phyloP scores from a whole-genome alignment of 2,797 vertebrate genomes.

The Coregonus ussuriensis region DNA sequence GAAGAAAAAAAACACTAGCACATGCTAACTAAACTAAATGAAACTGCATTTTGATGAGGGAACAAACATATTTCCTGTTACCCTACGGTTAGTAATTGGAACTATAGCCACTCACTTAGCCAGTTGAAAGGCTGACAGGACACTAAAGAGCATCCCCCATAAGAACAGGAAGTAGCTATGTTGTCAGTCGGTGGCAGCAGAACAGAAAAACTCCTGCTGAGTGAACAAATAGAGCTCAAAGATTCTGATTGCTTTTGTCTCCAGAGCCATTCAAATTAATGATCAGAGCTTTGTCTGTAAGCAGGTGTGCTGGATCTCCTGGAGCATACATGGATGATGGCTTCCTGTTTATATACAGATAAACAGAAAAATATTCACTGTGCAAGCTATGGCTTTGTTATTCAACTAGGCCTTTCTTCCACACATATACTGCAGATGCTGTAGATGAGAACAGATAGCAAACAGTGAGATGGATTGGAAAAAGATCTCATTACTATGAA shows the following conservation, averaged over 20 bases:
- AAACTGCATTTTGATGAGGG: background rate
- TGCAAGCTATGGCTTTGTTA: background rate
- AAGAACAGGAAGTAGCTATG: background rate
- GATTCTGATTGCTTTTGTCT: conserved; percentile 3
- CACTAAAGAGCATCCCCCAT: background rate
- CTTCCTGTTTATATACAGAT: background rate
- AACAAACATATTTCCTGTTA: background rate
- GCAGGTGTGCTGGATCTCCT: background rate
- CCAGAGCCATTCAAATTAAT: background rate
- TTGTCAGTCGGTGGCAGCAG: background rate
- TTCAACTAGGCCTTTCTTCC: background rate
- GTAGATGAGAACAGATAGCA: background rate
- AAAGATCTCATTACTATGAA: background rate
- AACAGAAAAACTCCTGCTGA: background rate
- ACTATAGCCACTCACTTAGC: background rate
- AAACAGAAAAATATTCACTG: background rate
- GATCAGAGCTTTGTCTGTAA: background rate
- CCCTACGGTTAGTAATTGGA: background rate
- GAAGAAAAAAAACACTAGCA: background rate
- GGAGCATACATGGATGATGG: background rate
- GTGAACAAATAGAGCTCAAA: background rate
- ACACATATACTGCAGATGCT: background rate
- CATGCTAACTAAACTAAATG: background rate
- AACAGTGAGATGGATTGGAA: background rate
- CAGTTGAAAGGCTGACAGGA: background rate